These are phyloP conservation scores for Cotesia glomerata DNA, from an alignment of 1,140 invertebrate genomes.

Conservation along the genomic window DNA sequence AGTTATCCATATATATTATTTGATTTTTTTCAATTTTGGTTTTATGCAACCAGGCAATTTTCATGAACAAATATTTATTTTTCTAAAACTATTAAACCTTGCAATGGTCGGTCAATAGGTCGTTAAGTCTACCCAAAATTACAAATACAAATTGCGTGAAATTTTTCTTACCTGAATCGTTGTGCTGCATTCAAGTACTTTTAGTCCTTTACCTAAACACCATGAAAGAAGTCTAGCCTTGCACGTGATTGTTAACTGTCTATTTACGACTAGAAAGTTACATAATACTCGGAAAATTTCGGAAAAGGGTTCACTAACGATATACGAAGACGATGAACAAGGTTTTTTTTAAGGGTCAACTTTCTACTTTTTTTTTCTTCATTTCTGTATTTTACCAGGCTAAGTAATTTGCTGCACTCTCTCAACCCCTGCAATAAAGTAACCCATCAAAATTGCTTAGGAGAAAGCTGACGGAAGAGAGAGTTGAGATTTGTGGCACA, in stretches of 20 bases:
- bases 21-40: not conserved
- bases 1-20: constrained; percentile 1
- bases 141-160: constrained; percentile 27
- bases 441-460: constrained; percentile 32
- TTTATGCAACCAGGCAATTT: not conserved
- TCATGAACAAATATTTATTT: constrained; percentile 21
- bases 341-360: constrained; percentile 29
- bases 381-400: not conserved
- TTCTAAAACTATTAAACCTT: not conserved
- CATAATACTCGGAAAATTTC: constrained; percentile 19
- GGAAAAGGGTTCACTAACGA: constrained; percentile 51
- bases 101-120: no score
- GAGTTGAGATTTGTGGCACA: constrained; percentile 51
- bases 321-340: constrained; percentile 33
- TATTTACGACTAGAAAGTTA: constrained; percentile 57
- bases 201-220: constrained; percentile 51
- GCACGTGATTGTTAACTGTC: constrained; percentile 23
- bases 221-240: constrained; percentile 53
- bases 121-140: not conserved
- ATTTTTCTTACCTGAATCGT: constrained; percentile 40
- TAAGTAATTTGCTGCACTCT: constrained; percentile 6
- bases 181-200: constrained; percentile 21
- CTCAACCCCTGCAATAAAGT: constrained; percentile 57
- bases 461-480: constrained; percentile 51
- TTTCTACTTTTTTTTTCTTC: constrained; percentile 15